Conservation (phyloP, 2,888 invertebrate genomes). For the Ophion ventricosus region DNA sequence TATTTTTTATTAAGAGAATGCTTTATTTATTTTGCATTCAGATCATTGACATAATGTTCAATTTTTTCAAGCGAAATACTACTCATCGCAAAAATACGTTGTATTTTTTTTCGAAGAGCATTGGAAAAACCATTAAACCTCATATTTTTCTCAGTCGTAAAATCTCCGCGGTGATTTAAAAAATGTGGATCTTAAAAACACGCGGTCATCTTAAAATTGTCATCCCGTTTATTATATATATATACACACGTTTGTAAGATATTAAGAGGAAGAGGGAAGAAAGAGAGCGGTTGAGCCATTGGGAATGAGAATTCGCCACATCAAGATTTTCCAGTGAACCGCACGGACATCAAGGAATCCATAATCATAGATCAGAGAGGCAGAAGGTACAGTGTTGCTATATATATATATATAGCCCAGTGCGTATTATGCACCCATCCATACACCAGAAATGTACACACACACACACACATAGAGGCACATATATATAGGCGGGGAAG, state of each 20-base stretch:
- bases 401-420: slow-evolving; percentile 30
- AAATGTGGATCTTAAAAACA: no score
- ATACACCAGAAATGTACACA: background rate
- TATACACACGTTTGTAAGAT: slow-evolving; percentile 10
- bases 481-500: slow-evolving; percentile 24
- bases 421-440: background rate
- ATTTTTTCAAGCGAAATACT: no score
- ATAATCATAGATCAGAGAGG: slow-evolving; percentile 77
- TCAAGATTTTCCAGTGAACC: slow-evolving; percentile 58
- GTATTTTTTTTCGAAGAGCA: no score
- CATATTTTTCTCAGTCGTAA: no score
- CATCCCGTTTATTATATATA: no score
- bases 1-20: no score
- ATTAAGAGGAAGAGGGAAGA: slow-evolving; percentile 28
- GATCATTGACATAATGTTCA: no score
- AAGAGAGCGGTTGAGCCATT: slow-evolving; percentile 5
- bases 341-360: slow-evolving; percentile 71
- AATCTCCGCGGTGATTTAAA: no score
- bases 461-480: background rate
- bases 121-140: no score
- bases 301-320: slow-evolving; percentile 34
- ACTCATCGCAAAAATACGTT: no score
- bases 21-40: no score
- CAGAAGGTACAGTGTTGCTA: slow-evolving; percentile 45
- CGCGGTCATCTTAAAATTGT: no score